phyloP scores from a whole-genome alignment of 2,888 invertebrate genomes.

The Heterodera filipjevi region DNA sequence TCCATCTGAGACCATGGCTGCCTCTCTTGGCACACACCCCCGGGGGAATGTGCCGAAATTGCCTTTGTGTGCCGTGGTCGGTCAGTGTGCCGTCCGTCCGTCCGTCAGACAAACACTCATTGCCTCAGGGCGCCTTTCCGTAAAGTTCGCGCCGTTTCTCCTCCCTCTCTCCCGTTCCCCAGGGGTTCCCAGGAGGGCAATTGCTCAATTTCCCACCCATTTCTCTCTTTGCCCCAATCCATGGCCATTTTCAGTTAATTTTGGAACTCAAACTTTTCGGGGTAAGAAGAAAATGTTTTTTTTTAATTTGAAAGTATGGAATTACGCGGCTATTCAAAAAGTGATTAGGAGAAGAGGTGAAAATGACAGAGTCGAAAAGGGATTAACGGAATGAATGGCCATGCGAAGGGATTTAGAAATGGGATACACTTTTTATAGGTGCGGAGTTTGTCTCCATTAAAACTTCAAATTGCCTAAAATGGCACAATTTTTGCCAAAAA shows the following conservation, averaged over 20 bases:
- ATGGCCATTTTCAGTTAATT: neutral
- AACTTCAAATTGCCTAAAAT: no score
- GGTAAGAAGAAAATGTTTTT: no score
- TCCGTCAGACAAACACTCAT: neutral
- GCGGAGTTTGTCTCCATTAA: no score
- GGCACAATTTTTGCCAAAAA: no score
- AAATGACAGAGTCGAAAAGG: no score
- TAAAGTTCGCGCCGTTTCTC: neutral
- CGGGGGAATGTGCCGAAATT: neutral
- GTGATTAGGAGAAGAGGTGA: no score
- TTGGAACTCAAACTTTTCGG: neutral
- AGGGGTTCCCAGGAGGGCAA: neutral
- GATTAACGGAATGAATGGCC: no score
- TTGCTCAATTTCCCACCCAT: neutral
- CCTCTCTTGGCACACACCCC: neutral
- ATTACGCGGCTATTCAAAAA: no score
- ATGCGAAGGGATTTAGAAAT: no score
- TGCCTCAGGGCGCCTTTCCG: neutral
- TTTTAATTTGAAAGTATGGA: no score
- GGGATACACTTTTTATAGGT: no score
- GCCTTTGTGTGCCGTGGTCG: neutral
- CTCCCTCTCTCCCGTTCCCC: neutral
- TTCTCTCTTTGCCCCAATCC: neutral
- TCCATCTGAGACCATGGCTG: neutral
- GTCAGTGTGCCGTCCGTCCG: neutral